These are phyloP conservation scores for Leptodactylus fallax DNA, from an alignment of 2,797 vertebrate genomes.

Conservation along the genomic window DNA sequence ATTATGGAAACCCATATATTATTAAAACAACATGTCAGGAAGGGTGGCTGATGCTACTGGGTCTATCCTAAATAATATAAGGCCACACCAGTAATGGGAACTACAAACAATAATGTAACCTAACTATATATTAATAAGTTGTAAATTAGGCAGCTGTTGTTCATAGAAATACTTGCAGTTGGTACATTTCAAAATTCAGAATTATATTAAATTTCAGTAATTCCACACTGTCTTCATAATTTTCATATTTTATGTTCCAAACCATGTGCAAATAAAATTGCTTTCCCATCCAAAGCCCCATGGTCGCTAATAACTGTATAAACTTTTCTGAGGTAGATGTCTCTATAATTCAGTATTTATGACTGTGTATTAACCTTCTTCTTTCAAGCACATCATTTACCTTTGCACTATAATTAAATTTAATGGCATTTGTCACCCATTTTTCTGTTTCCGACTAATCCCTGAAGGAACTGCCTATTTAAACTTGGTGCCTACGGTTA, in stretches of 20 bases:
- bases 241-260: background rate
- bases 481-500: background rate
- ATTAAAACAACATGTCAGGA: too few relatives aligned
- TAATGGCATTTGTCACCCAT: background rate
- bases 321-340: background rate
- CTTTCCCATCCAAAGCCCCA: background rate
- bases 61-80: too few relatives aligned
- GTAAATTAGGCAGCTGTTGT: too few relatives aligned
- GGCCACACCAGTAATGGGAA: too few relatives aligned
- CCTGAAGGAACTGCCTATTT: background rate
- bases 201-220: too few relatives aligned
- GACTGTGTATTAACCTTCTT: background rate
- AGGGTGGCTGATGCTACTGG: too few relatives aligned
- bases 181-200: too few relatives aligned
- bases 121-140: too few relatives aligned
- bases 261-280: background rate
- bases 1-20: too few relatives aligned
- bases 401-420: background rate
- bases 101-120: too few relatives aligned
- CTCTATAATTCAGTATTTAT: background rate
- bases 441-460: background rate
- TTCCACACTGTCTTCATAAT: too few relatives aligned
- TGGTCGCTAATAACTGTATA: background rate
- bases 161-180: too few relatives aligned
- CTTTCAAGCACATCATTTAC: background rate